Conservation (phyloP, 2,888 invertebrate species). For the Dromius quadrimaculatus region DNA sequence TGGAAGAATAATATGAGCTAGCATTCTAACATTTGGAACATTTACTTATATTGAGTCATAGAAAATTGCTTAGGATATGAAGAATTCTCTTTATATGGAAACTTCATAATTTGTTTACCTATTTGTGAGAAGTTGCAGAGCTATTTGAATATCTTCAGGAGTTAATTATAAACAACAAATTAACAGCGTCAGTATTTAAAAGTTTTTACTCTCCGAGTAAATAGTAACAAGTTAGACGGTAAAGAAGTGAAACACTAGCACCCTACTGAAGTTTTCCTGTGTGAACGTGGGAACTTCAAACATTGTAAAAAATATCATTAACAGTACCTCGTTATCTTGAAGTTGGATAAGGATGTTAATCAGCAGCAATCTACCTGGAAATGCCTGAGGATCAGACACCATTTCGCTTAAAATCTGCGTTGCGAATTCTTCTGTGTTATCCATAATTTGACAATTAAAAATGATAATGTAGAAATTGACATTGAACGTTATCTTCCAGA, state of each 20-base stretch:
- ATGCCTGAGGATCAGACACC: conserved; percentile 7
- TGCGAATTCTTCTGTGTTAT: too few relatives aligned
- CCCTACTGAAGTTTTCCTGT: conserved; percentile 23
- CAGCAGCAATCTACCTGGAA: conserved; percentile 33
- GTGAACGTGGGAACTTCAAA: conserved; percentile 21
- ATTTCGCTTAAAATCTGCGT: too few relatives aligned
- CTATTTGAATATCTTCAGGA: conserved; percentile 1
- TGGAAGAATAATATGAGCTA: too few relatives aligned
- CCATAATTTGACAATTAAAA: too few relatives aligned
- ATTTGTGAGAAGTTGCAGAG: too few relatives aligned
- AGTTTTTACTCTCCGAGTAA: conserved; percentile 2
- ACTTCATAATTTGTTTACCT: too few relatives aligned
- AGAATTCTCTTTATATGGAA: too few relatives aligned
- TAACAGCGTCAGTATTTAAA: conserved; percentile 18
- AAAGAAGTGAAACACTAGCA: conserved; percentile 2
- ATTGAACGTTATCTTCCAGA: too few relatives aligned
- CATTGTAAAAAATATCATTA: conserved; percentile 22
- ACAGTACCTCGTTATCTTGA: conserved; percentile 34
- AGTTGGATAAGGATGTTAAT: conserved; percentile 40
- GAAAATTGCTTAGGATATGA: too few relatives aligned
- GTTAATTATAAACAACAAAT: conserved; percentile 19
- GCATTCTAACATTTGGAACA: too few relatives aligned
- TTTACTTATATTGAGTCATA: too few relatives aligned
- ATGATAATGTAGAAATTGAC: too few relatives aligned
- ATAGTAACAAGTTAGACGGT: conserved; percentile 15